phyloP scores from a whole-genome alignment of 2,888 invertebrate genomes.

The Eupithecia inturbata region DNA sequence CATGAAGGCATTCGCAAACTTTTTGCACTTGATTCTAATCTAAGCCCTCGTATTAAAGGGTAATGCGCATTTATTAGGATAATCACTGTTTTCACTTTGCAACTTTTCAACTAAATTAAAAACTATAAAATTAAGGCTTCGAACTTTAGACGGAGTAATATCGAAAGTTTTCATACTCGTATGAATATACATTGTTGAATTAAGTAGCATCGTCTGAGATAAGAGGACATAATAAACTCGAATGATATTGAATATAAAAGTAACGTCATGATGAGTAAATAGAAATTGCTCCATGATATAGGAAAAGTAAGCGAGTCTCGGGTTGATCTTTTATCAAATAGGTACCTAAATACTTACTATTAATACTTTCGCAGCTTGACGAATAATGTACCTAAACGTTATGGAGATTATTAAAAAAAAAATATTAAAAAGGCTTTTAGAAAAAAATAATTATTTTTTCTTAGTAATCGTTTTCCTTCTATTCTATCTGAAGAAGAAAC shows the following conservation, averaged over 20 bases:
- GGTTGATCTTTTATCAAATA: conserved; percentile 20
- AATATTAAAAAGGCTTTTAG: too few relatives aligned
- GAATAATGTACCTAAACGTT: neutral
- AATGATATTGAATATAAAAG: conserved; percentile 25
- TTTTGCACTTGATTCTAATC: conserved; percentile 13
- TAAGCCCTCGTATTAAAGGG: conserved; percentile 1
- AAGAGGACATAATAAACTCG: conserved; percentile 15
- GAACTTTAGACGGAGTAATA: conserved; percentile 16
- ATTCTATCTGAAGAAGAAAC: neutral
- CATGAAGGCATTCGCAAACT: conserved; percentile 4
- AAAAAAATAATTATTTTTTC: neutral
- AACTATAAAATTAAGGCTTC: conserved; percentile 27
- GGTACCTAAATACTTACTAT: neutral
- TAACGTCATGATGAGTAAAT: conserved; percentile 21
- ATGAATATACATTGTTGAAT: conserved; percentile 26
- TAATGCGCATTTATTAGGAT: conserved; percentile 16
- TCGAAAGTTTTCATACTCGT: conserved; percentile 25
- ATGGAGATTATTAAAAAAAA: too few relatives aligned
- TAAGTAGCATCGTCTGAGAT: conserved; percentile 22
- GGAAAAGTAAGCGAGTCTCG: conserved; percentile 18
- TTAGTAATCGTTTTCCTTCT: neutral
- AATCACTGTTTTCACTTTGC: conserved; percentile 20
- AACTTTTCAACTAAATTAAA: conserved; percentile 24
- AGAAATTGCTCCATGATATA: conserved; percentile 27
- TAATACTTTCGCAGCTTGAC: too few relatives aligned